Evolutionary conservation across 2,113 vertebrate species (phyloP).

Genomic region (Variabilichromis moorii): DNA sequence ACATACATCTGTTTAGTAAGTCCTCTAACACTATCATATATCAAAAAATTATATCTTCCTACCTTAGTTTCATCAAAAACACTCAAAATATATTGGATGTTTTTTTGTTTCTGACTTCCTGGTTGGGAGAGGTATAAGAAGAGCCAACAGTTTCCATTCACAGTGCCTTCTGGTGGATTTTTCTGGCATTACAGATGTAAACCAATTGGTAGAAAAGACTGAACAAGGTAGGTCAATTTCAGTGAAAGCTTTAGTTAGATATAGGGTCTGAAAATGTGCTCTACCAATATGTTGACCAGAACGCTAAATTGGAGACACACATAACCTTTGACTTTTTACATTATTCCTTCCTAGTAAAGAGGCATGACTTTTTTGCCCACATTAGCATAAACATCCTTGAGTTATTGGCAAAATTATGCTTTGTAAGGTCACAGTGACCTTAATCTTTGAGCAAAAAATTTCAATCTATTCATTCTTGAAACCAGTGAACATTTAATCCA

Average conservation of each 20-base stretch:
- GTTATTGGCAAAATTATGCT: not conserved
- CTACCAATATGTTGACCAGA: not conserved
- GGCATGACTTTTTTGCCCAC: not conserved
- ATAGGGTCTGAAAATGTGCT: not conserved
- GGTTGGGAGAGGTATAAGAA: not conserved
- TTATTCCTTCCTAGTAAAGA: not conserved
- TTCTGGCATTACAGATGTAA: not conserved
- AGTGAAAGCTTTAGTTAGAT: not conserved
- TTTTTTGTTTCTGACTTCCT: not conserved
- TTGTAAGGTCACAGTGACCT: not conserved
- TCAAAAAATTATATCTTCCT: not conserved
- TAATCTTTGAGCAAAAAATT: not conserved
- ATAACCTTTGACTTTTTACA: not conserved
- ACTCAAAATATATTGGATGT: rapidly evolving
- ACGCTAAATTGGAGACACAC: rapidly evolving
- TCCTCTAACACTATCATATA: not conserved
- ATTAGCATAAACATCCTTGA: not conserved
- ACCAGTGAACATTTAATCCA: not conserved
- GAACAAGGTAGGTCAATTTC: not conserved
- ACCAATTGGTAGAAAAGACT: not conserved
- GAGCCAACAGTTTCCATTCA: not conserved
- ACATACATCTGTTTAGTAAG: not conserved
- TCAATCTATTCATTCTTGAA: not conserved
- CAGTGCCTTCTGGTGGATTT: not conserved
- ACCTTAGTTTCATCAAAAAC: rapidly evolving